These are phyloP conservation scores for Zenarchopterus dispar DNA, from an alignment of 2,797 vertebrate species.

Conservation along the genomic window DNA sequence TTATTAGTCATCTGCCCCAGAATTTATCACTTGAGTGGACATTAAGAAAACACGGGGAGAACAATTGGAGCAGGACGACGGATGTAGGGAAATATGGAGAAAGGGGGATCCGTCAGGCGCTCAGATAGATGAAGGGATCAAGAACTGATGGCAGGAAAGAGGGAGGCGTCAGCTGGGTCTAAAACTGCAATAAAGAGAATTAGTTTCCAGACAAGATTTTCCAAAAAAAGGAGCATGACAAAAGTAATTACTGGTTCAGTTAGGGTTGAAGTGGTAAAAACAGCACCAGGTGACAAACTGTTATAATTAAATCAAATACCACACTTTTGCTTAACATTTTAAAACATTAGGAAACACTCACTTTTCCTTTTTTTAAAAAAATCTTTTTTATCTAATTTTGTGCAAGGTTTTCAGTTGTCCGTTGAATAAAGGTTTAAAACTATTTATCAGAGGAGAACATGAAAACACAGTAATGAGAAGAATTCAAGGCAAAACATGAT, in stretches of 20 bases:
- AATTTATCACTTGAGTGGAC: conserved; percentile 48
- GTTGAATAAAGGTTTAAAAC: too few species aligned
- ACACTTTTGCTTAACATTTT: too few species aligned
- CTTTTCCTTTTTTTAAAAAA: too few species aligned
- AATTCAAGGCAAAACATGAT: too few species aligned
- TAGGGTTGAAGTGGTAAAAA: neutral
- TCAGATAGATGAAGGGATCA: conserved; percentile 12
- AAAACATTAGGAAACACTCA: too few species aligned
- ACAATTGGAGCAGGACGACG: conserved; percentile 16
- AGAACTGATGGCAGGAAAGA: conserved; percentile 4
- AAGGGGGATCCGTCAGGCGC: neutral
- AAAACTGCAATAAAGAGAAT: conserved; percentile 4
- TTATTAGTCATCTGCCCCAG: conserved; percentile 47
- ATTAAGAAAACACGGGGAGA: conserved; percentile 34
- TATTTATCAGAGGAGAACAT: too few species aligned
- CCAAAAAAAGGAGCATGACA: neutral
- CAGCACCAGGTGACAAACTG: too few species aligned
- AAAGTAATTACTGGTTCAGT: neutral
- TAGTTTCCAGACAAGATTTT: neutral
- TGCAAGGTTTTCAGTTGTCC: too few species aligned
- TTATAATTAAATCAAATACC: too few species aligned
- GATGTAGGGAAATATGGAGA: conserved; percentile 13
- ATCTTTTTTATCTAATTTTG: too few species aligned
- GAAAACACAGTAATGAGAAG: too few species aligned
- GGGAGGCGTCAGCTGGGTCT: neutral